Evolutionary conservation across 2,113 vertebrate species (phyloP).

Genomic region (Antennarius striatus): DNA sequence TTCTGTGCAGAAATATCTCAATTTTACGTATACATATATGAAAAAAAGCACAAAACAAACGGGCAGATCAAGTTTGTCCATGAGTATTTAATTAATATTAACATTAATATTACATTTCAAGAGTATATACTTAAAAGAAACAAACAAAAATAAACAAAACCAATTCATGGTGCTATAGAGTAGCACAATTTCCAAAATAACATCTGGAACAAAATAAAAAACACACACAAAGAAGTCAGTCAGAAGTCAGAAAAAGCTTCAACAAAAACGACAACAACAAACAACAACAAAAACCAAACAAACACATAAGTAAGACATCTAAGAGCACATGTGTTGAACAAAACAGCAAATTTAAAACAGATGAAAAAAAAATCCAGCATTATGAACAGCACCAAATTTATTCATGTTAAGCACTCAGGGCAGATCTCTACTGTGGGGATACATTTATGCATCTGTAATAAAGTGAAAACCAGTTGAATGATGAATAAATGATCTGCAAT

Average conservation of each 20-base stretch:
- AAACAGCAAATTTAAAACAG: neutral
- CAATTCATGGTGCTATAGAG: neutral
- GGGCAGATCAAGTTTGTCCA: constrained; percentile 17
- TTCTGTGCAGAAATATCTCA: neutral
- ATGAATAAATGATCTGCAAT: constrained; percentile 11
- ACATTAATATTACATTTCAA: constrained; percentile 39
- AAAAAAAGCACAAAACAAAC: constrained; percentile 14
- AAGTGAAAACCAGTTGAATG: constrained; percentile 10
- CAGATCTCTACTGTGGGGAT: neutral
- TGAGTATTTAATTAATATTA: constrained; percentile 27
- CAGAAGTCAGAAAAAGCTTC: too few species aligned
- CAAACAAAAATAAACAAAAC: constrained; percentile 1
- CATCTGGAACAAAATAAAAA: neutral
- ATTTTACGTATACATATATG: neutral
- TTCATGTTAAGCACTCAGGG: constrained; percentile 1
- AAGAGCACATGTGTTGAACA: constrained; percentile 12
- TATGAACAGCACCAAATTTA: neutral
- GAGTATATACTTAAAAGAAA: constrained; percentile 2
- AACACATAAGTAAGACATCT: neutral
- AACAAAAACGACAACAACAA: too few species aligned
- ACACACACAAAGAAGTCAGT: constrained; percentile 8
- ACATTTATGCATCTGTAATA: neutral
- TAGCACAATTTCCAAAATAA: neutral
- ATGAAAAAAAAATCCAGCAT: constrained; percentile 3
- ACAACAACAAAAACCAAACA: neutral